These are phyloP conservation scores for Notodonta ziczac DNA, from an alignment of 2,888 invertebrate species.

Conservation along the genomic window DNA sequence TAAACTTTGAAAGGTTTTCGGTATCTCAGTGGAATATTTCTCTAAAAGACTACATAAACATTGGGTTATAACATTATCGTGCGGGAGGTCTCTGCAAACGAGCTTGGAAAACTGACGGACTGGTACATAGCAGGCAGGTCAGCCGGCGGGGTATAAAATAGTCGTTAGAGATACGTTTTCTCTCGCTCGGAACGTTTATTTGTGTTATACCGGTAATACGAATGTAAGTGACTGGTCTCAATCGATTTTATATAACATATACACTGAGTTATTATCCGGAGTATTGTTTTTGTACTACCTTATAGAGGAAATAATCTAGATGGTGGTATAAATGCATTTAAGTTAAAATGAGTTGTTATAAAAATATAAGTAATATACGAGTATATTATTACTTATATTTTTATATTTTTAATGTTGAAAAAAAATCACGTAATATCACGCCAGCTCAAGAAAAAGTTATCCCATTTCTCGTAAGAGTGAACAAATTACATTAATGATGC, in stretches of 20 bases:
- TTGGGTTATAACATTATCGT: slow-evolving; percentile 40
- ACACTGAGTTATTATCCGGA: no score
- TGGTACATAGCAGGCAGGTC: slow-evolving; percentile 26
- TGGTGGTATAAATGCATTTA: no score
- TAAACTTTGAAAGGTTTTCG: slow-evolving; percentile 37
- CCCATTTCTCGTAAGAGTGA: not conserved
- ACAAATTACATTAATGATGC: slow-evolving; percentile 2
- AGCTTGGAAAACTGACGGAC: slow-evolving; percentile 29
- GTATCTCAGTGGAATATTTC: slow-evolving; percentile 34
- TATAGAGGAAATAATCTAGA: no score
- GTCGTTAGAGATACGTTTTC: slow-evolving; percentile 20
- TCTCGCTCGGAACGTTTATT: slow-evolving; percentile 12
- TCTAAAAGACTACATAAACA: slow-evolving; percentile 34
- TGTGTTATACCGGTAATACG: slow-evolving; percentile 18
- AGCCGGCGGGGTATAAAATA: slow-evolving; percentile 20
- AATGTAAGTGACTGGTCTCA: slow-evolving; percentile 17
- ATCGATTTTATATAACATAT: not conserved
- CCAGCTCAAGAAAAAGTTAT: not conserved
- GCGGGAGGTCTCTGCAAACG: slow-evolving; percentile 35
- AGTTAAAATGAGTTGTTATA: no score
- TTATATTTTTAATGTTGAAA: no score
- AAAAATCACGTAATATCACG: no score
- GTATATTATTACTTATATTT: no score
- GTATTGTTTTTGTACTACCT: no score
- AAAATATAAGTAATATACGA: no score